Conservation (phyloP, 2,888 invertebrate species). For the Nesidiocoris tenuis region DNA sequence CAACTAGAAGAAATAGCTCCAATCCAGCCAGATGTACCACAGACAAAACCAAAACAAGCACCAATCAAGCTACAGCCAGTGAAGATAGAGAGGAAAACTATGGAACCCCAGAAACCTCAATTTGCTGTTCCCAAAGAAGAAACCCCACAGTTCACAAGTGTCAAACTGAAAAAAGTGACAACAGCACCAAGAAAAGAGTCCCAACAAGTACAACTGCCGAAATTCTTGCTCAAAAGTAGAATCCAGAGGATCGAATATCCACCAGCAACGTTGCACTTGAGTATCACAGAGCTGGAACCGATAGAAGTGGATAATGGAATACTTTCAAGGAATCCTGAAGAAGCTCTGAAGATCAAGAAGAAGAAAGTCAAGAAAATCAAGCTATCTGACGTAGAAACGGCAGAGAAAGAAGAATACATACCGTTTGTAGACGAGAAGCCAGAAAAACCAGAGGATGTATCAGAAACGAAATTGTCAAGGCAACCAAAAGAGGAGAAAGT, state of each 20-base stretch:
- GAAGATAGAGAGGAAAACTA: slow-evolving; percentile 63
- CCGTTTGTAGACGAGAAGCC: slow-evolving; percentile 37
- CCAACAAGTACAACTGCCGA: slow-evolving; percentile 54
- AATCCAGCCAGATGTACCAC: slow-evolving; percentile 11
- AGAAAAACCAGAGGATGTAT: slow-evolving; percentile 16
- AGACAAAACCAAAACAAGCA: slow-evolving; percentile 39
- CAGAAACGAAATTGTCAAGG: slow-evolving; percentile 52
- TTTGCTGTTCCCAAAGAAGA: slow-evolving; percentile 64
- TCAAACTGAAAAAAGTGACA: slow-evolving; percentile 66
- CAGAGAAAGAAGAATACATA: slow-evolving; percentile 56
- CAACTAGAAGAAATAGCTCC: slow-evolving; percentile 3
- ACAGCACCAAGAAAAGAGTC: slow-evolving; percentile 54
- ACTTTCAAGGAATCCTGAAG: slow-evolving; percentile 58
- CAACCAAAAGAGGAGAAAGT: slow-evolving; percentile 22
- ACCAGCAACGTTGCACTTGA: slow-evolving; percentile 55
- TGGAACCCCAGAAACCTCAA: slow-evolving; percentile 55
- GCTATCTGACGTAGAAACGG: slow-evolving; percentile 54
- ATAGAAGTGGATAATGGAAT: slow-evolving; percentile 55
- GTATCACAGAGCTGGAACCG: slow-evolving; percentile 55
- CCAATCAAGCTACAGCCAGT: slow-evolving; percentile 58
- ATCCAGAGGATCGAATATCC: slow-evolving; percentile 57
- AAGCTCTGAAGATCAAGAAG: slow-evolving; percentile 57
- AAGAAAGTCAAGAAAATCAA: slow-evolving; percentile 56
- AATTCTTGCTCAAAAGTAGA: slow-evolving; percentile 57
- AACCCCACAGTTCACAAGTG: slow-evolving; percentile 64